Percentiles rank a stretch among this genome's conserved stretches.
Conservation (phyloP, 2,888 invertebrate species). For the Chorisops tibialis region DNA sequence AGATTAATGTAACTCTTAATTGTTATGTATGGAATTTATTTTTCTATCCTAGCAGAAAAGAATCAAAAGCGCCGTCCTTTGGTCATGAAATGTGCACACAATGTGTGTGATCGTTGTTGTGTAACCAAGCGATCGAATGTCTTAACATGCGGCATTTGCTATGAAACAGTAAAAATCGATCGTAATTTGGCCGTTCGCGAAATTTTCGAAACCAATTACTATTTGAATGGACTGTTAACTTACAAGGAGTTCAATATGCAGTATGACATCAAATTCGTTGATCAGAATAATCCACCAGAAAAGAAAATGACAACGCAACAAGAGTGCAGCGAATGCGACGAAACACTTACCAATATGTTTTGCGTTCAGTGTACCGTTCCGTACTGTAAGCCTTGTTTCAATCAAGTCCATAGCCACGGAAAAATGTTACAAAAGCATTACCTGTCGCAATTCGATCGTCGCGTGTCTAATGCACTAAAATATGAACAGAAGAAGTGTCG, state of each 20-base stretch:
- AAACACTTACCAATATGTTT: constrained; percentile 35
- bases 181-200: constrained; percentile 36
- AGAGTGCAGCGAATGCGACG: constrained; percentile 45
- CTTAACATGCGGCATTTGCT: constrained; percentile 54
- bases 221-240: constrained; percentile 40
- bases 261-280: constrained; percentile 9
- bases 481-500: constrained; percentile 35
- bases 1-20: too few species aligned
- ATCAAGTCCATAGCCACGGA: constrained; percentile 42
- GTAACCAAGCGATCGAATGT: constrained; percentile 52
- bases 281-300: background rate
- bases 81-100: constrained; percentile 64
- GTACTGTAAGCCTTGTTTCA: constrained; percentile 45
- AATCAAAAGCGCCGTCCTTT: constrained; percentile 53
- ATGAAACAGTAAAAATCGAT: constrained; percentile 43
- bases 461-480: background rate
- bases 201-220: constrained; percentile 48
- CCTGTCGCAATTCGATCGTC: constrained; percentile 30
- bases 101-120: constrained; percentile 58
- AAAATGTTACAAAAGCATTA: constrained; percentile 43
- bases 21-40: too few species aligned
- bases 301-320: constrained; percentile 16
- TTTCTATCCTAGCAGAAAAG: constrained; percentile 13
- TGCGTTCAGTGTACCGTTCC: constrained; percentile 44
- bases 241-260: constrained; percentile 19